Evolutionary conservation across 2,797 vertebrate species (phyloP).

Genomic region (Danio tinwini): DNA sequence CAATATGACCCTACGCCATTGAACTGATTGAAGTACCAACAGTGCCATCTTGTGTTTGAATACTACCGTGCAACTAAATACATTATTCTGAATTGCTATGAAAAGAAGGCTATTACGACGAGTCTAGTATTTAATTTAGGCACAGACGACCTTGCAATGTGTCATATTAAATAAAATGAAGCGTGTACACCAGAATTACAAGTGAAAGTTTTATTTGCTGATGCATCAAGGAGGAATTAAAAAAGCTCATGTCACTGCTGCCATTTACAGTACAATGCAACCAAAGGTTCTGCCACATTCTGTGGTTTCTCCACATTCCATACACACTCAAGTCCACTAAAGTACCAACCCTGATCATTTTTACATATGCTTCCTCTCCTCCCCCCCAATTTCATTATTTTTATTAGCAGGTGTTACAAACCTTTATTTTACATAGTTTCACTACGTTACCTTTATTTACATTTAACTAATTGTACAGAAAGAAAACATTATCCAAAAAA

Average conservation of each 20-base stretch:
- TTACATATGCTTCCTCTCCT: conserved; percentile 46
- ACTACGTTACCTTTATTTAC: conserved; percentile 95
- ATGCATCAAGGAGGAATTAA: conserved; percentile 73
- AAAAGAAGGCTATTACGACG: too few species aligned
- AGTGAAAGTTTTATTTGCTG: conserved; percentile 78
- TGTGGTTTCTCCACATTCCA: conserved; percentile 29
- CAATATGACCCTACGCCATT: not conserved
- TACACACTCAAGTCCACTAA: conserved; percentile 67
- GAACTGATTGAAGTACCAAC: not conserved
- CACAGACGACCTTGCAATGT: not conserved
- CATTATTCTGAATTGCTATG: too few species aligned
- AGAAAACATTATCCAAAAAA: conserved; percentile 74
- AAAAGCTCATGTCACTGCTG: conserved; percentile 72
- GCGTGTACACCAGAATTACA: conserved; percentile 49
- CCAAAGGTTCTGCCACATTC: conserved; percentile 63
- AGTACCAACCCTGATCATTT: conserved; percentile 84
- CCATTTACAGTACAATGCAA: conserved; percentile 67
- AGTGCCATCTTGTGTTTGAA: conserved; percentile 39
- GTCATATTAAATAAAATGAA: not conserved
- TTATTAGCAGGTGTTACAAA: conserved; percentile 76
- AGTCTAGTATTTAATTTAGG: not conserved
- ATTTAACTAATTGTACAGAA: conserved; percentile 86
- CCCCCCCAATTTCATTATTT: conserved; percentile 12
- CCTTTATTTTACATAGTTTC: conserved; percentile 86
- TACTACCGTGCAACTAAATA: not conserved